Percentiles rank a stretch among this genome's conserved stretches.
Conservation (phyloP, 2,113 vertebrate species). For the Ctenodactylus gundi region DNA sequence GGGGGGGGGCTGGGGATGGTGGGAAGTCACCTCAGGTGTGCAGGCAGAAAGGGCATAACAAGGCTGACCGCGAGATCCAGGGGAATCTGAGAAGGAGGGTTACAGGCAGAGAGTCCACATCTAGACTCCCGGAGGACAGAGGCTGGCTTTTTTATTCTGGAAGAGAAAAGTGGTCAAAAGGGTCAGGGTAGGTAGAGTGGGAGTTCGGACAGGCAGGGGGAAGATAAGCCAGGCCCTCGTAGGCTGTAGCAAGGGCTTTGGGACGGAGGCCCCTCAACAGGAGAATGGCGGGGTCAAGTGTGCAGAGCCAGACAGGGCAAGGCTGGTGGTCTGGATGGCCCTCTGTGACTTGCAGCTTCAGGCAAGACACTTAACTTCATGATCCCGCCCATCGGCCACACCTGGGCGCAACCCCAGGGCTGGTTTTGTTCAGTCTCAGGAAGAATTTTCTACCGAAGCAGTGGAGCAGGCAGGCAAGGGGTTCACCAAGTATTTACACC, state of each 20-base stretch:
- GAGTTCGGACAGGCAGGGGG: not conserved
- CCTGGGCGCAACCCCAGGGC: rapidly evolving
- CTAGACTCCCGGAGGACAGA: not conserved
- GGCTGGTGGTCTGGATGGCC: not conserved
- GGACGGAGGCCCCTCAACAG: not conserved
- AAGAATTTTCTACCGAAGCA: not conserved
- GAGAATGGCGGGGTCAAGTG: not conserved
- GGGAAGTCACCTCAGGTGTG: not conserved
- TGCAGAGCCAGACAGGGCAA: rapidly evolving
- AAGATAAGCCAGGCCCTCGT: not conserved
- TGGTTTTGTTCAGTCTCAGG: not conserved
- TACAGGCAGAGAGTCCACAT: not conserved
- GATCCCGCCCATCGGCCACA: not conserved
- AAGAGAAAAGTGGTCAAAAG: not conserved
- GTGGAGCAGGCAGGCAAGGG: not conserved
- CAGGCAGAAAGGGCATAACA: not conserved
- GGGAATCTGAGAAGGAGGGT: not conserved
- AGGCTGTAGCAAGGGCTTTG: not conserved
- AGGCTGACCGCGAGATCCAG: not conserved
- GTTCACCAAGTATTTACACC: rapidly evolving
- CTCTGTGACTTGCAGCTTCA: not conserved
- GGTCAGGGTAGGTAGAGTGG: not conserved
- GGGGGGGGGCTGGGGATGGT: not conserved
- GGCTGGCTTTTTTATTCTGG: not conserved
- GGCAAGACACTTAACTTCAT: not conserved